A percentile compares a stretch with the other conserved stretches of the same genome.
These are phyloP conservation scores for Discoglossus pictus DNA, from an alignment of 2,797 vertebrate species.

Conservation along the genomic window DNA sequence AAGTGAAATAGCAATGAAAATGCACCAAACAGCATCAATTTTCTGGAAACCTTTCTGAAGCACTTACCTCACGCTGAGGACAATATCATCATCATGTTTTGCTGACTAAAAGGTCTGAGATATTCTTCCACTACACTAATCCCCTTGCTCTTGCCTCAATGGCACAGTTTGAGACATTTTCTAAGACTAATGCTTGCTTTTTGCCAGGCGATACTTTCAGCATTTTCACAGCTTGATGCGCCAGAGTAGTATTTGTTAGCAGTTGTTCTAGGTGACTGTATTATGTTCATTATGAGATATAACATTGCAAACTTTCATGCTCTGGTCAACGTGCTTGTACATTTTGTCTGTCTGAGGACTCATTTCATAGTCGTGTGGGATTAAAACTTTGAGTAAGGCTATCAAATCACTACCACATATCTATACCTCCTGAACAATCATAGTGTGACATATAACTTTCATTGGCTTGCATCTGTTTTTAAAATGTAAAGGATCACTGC, in stretches of 20 bases:
- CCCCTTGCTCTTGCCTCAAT: conserved; percentile 29
- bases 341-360: conserved; percentile 6
- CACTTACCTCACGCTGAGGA: conserved; percentile 20
- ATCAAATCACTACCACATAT: too few relatives aligned
- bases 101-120: conserved; percentile 18
- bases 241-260: conserved; percentile 23
- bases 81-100: conserved; percentile 35
- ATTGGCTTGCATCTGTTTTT: too few relatives aligned
- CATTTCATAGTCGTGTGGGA: too few relatives aligned
- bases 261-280: conserved; percentile 25
- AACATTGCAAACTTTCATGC: conserved; percentile 15
- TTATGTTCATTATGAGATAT: conserved; percentile 32
- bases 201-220: conserved; percentile 13
- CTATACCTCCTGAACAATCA: too few relatives aligned
- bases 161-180: conserved; percentile 26
- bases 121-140: conserved; percentile 21
- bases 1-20: too few relatives aligned
- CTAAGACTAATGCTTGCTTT: conserved; percentile 30
- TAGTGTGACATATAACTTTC: too few relatives aligned
- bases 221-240: conserved; percentile 31
- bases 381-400: too few relatives aligned
- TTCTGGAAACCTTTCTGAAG: conserved; percentile 8
- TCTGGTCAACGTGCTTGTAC: conserved; percentile 4
- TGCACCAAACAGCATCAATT: conserved; percentile 2
- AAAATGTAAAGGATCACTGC: too few relatives aligned